Conservation (phyloP, 2,113 vertebrate genomes). For the Gopherus evgoodei region DNA sequence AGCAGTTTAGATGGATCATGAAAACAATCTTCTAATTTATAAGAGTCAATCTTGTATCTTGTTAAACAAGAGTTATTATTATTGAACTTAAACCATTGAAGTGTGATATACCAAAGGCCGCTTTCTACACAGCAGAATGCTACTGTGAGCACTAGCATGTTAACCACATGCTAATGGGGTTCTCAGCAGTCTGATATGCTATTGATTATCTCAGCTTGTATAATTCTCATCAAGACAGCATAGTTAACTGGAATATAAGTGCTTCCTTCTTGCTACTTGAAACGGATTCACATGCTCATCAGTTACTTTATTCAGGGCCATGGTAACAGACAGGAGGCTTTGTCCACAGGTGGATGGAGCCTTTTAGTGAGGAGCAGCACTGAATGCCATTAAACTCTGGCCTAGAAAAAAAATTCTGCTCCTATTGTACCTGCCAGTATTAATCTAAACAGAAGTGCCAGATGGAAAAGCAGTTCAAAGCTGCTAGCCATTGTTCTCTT, state of each 20-base stretch:
- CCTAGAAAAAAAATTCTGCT: neutral
- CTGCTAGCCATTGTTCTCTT: slow-evolving; percentile 6
- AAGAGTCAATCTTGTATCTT: slow-evolving; percentile 33
- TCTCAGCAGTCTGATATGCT: slow-evolving; percentile 5
- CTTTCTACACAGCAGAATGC: neutral
- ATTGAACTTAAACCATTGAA: slow-evolving; percentile 3
- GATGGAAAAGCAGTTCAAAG: slow-evolving; percentile 29
- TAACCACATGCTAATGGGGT: slow-evolving; percentile 26
- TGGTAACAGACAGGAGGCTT: slow-evolving; percentile 37
- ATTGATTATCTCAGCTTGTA: slow-evolving; percentile 40
- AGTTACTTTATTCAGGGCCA: slow-evolving; percentile 34
- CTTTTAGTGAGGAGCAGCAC: slow-evolving; percentile 8
- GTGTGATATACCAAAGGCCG: slow-evolving; percentile 22
- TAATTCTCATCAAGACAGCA: neutral
- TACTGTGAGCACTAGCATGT: slow-evolving; percentile 7
- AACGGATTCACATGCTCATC: slow-evolving; percentile 38
- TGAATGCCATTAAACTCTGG: slow-evolving; percentile 12
- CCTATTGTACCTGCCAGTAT: slow-evolving; percentile 14
- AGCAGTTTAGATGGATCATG: slow-evolving; percentile 57
- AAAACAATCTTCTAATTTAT: slow-evolving; percentile 41
- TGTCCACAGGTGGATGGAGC: slow-evolving; percentile 46
- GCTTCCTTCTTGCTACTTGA: slow-evolving; percentile 31
- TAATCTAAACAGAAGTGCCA: slow-evolving; percentile 25
- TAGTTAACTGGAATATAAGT: slow-evolving; percentile 10
- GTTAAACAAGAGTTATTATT: slow-evolving; percentile 46